phyloP scores from a whole-genome alignment of 2,888 invertebrate genomes.

The Melinaea menophilus region DNA sequence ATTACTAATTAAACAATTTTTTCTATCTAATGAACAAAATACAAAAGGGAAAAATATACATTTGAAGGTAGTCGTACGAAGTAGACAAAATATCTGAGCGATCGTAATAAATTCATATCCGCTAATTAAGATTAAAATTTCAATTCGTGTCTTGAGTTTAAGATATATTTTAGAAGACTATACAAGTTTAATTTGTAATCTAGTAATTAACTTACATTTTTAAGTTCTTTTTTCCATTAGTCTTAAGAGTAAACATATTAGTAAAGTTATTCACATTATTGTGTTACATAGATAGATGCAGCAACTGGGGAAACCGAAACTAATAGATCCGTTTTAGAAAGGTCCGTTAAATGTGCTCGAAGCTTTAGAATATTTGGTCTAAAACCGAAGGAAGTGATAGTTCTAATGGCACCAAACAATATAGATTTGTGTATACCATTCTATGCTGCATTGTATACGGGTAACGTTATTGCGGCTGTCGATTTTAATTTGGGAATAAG shows the following conservation, averaged over 20 bases:
- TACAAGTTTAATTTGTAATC: no score
- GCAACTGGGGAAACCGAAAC: slow-evolving; percentile 54
- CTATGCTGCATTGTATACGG: slow-evolving; percentile 65
- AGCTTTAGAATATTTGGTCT: slow-evolving; percentile 54
- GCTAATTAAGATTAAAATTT: no score
- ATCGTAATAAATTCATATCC: no score
- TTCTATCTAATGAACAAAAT: no score
- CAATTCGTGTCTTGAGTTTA: no score
- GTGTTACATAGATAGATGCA: slow-evolving; percentile 29
- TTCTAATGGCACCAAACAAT: slow-evolving; percentile 65
- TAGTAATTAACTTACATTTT: no score
- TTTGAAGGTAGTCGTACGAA: no score
- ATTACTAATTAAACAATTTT: no score
- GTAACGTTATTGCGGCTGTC: slow-evolving; percentile 48
- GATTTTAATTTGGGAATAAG: slow-evolving; percentile 47
- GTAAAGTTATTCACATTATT: slow-evolving; percentile 1
- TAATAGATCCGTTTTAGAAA: slow-evolving; percentile 46
- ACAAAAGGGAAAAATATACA: no score
- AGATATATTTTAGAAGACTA: no score
- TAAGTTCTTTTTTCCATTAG: not conserved
- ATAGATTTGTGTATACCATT: slow-evolving; percentile 62
- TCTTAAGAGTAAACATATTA: not conserved
- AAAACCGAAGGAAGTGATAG: slow-evolving; percentile 58
- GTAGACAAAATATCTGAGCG: no score
- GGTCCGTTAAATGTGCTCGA: slow-evolving; percentile 55